These are phyloP conservation scores for Beaufortia kweichowensis DNA, from an alignment of 2,113 vertebrate species.

Conservation along the genomic window DNA sequence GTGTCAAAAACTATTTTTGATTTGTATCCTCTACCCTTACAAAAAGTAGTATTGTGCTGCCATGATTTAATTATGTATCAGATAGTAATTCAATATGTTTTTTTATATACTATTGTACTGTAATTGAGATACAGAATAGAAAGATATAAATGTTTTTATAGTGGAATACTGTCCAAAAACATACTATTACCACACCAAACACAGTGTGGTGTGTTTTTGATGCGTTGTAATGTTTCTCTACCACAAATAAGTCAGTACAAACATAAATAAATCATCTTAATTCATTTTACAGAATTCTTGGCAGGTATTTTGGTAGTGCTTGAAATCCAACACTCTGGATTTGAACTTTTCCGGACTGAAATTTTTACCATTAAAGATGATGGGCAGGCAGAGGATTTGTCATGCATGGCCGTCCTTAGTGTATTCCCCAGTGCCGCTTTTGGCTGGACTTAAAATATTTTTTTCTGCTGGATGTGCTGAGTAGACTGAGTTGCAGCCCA, in stretches of 20 bases:
- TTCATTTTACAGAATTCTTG: neutral
- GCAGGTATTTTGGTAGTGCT: neutral
- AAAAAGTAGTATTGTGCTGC: no score
- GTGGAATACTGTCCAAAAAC: no score
- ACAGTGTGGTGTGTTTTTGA: no score
- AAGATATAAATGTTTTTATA: no score
- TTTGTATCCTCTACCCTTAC: no score
- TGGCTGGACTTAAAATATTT: slow-evolving; percentile 62
- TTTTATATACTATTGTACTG: no score
- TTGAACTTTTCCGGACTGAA: slow-evolving; percentile 50
- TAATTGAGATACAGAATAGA: no score
- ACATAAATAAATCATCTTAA: neutral
- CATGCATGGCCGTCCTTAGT: slow-evolving; percentile 64
- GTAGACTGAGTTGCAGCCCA: neutral
- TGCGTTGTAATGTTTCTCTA: no score
- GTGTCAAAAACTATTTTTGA: no score
- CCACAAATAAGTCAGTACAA: neutral
- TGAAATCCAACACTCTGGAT: slow-evolving; percentile 15
- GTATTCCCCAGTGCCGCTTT: slow-evolving; percentile 64
- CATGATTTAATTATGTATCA: no score
- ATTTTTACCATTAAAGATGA: slow-evolving; percentile 68
- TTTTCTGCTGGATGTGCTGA: slow-evolving; percentile 63
- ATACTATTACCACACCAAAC: no score
- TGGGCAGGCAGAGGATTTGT: slow-evolving; percentile 70
- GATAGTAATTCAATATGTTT: no score